Conservation (phyloP, 1,140 invertebrate genomes). For the Notospermus geniculatus region DNA sequence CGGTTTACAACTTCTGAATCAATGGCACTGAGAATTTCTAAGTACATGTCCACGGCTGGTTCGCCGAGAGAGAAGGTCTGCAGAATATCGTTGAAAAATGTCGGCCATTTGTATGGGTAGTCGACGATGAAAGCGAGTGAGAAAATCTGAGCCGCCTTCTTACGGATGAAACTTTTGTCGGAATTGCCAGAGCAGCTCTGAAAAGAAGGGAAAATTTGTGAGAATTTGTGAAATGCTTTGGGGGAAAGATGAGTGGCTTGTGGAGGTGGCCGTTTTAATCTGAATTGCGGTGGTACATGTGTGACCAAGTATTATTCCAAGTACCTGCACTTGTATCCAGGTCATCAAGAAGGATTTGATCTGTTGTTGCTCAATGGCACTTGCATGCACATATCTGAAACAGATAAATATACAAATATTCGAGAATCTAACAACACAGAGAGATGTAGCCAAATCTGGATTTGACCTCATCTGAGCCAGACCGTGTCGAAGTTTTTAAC, state of each 20-base stretch:
- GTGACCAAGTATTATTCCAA: no score
- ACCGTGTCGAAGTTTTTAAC: no score
- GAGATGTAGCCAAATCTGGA: neutral
- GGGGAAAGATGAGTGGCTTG: no score
- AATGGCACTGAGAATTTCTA: constrained; percentile 60
- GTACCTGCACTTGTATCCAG: constrained; percentile 31
- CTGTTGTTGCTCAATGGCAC: constrained; percentile 15
- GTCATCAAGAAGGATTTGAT: constrained; percentile 28
- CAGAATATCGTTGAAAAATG: constrained; percentile 61
- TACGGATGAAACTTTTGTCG: constrained; percentile 52
- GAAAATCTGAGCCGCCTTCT: constrained; percentile 62
- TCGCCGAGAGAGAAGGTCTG: constrained; percentile 47
- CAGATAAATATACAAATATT: constrained; percentile 11
- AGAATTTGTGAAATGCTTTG: no score
- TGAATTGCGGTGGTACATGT: no score
- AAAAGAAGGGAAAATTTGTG: no score
- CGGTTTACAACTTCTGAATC: constrained; percentile 61
- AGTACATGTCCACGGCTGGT: constrained; percentile 58
- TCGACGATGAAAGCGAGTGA: constrained; percentile 60
- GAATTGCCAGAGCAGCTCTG: neutral
- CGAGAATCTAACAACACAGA: neutral
- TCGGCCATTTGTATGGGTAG: constrained; percentile 60
- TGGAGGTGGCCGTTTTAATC: no score
- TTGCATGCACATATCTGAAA: constrained; percentile 25
- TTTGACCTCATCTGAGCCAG: no score